Base-by-base conservation (phyloP, 2,888 invertebrate genomes). In the Phalangium opilio region DNA sequence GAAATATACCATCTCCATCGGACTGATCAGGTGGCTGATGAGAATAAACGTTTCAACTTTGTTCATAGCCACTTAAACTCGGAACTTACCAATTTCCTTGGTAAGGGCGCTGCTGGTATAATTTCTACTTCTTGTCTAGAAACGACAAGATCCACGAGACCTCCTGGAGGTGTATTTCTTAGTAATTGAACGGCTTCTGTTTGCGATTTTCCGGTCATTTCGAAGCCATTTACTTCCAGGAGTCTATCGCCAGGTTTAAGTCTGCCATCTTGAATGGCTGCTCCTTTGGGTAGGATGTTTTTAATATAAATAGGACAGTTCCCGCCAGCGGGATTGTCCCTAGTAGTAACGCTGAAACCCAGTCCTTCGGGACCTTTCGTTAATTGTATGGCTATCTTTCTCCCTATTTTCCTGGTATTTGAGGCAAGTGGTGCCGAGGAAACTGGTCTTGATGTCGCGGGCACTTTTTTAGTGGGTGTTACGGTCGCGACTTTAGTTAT, bases 301-400 rank as follows among this genome's bases (percentile, higher is more conserved):
- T 96, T 98, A 51, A 98, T 90, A 65, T 95, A 96, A 62, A 96
- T 96, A 42, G 53, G 50, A 63, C 87, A 86, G 61, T 87, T 82
- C 12, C 90, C 91, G 20, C 90, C 90, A 2, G 90, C 89, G 21
- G 91, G 89, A 70, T 95, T 96, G 67, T 96, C 95, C 42, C 96
- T 72, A 0, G 95, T 93, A 4, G 96, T 96, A 53, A 96, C 85
- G 62, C 91, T 95, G 68, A 98, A 98, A 12, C 96, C 96, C 10
- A 98, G 73, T 0, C 96, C 95, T 61, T 38, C 38, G 10, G 38
- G 38, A 17, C 38, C 68, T 61, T 69, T 70, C 3, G 57, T 61
- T 44, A 71, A 58, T 40, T 64, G 60, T 34, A 72, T 66, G 15
- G 61, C 59, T 12, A 69, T 63, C 47, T 66, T 68, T 57, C 81